phyloP scores from a whole-genome alignment of 2,113 vertebrate species.

The Dipodomys merriami region DNA sequence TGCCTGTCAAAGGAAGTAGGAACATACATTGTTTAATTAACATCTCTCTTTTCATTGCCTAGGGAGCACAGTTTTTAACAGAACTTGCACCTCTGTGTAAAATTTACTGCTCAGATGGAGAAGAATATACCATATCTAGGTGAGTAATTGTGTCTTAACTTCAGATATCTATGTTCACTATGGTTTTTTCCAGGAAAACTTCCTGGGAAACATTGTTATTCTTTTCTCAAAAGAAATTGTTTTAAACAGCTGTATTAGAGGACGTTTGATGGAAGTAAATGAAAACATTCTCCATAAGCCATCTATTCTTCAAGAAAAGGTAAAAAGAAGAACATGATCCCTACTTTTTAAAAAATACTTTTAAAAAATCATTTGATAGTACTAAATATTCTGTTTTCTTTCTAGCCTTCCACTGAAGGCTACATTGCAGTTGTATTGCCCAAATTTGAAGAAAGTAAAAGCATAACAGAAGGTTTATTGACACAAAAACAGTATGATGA shows the following conservation, averaged over 20 bases:
- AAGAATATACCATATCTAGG: slow-evolving; percentile 96
- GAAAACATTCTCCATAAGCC: slow-evolving; percentile 93
- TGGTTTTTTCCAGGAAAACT: too few relatives aligned
- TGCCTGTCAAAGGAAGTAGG: slow-evolving; percentile 35
- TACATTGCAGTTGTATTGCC: slow-evolving; percentile 98
- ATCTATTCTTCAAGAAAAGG: slow-evolving; percentile 93
- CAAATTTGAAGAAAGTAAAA: slow-evolving; percentile 99
- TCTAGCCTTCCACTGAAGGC: slow-evolving; percentile 95
- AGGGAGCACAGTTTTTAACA: slow-evolving; percentile 98
- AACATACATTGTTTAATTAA: background rate
- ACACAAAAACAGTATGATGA: slow-evolving; percentile 92
- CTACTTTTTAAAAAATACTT: too few relatives aligned
- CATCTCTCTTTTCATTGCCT: slow-evolving; percentile 30
- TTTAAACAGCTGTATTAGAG: slow-evolving; percentile 93
- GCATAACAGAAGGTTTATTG: slow-evolving; percentile 92
- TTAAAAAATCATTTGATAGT: slow-evolving; percentile 36
- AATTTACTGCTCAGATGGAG: slow-evolving; percentile 93
- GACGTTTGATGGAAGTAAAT: slow-evolving; percentile 96
- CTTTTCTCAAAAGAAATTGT: slow-evolving; percentile 35
- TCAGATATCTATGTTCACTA: background rate
- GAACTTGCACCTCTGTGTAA: slow-evolving; percentile 96
- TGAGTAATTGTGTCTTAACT: slow-evolving; percentile 71
- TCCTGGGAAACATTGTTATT: too few relatives aligned
- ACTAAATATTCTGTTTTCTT: slow-evolving; percentile 46
- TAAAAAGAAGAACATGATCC: slow-evolving; percentile 70